These are phyloP conservation scores for Odocoileus hemionus DNA, from an alignment of 2,113 vertebrate species.

Conservation along the genomic window DNA sequence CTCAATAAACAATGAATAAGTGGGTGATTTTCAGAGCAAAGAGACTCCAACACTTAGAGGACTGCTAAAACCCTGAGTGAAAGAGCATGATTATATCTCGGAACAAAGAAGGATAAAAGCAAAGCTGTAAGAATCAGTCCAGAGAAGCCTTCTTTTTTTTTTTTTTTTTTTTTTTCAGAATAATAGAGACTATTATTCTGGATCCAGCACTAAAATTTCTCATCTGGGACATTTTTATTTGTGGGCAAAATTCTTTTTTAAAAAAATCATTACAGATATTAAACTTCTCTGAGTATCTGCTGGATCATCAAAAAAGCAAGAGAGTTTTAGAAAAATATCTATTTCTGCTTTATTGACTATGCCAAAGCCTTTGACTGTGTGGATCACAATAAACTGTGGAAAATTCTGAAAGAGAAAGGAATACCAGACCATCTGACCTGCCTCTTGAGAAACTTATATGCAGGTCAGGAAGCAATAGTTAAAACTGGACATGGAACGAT, in stretches of 20 bases:
- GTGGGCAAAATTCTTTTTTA: not conserved
- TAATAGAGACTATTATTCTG: not conserved
- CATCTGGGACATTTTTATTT: constrained; percentile 18
- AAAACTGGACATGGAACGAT: too few relatives aligned
- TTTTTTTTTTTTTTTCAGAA: not conserved
- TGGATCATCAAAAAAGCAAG: too few relatives aligned
- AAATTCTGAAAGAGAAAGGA: too few relatives aligned
- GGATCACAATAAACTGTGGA: too few relatives aligned
- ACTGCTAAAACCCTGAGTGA: not conserved
- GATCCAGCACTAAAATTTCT: not conserved
- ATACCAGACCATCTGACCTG: too few relatives aligned
- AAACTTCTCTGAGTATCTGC: not conserved
- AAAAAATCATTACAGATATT: not conserved
- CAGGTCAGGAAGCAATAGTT: too few relatives aligned
- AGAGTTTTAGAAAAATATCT: too few relatives aligned
- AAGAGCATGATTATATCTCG: not conserved
- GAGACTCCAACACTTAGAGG: not conserved
- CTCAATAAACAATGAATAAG: not conserved
- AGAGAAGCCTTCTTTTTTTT: not conserved
- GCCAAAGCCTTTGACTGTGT: too few relatives aligned
- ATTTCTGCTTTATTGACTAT: too few relatives aligned
- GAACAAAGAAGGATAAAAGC: not conserved
- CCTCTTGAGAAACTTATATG: too few relatives aligned
- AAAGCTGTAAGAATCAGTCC: not conserved
- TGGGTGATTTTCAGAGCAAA: not conserved